Percentiles rank a stretch among this genome's conserved stretches.
phyloP scores from a whole-genome alignment of 2,888 invertebrate genomes.

The Microctonus hyperodae region DNA sequence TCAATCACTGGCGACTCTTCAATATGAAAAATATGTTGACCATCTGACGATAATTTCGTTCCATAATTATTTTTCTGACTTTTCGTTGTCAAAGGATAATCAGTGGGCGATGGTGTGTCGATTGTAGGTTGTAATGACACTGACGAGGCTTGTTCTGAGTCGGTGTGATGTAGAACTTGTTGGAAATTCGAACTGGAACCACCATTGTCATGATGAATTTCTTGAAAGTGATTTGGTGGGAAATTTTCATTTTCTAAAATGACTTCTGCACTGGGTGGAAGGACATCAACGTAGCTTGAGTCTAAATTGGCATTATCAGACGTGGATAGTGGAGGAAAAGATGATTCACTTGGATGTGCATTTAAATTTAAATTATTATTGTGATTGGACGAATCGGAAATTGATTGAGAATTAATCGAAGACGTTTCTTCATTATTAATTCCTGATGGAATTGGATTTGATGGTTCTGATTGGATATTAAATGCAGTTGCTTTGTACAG shows the following conservation, averaged over 20 bases:
- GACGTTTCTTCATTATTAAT: constrained; percentile 4
- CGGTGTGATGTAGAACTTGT: constrained; percentile 28
- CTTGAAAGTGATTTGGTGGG: constrained; percentile 17
- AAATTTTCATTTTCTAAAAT: constrained; percentile 27
- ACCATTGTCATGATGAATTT: constrained; percentile 24
- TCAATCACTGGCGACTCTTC: constrained; percentile 76
- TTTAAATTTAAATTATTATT: not conserved
- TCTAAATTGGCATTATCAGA: constrained; percentile 14
- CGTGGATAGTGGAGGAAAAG: not conserved
- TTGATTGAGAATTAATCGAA: not conserved
- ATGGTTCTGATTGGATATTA: constrained; percentile 26
- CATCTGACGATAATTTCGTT: constrained; percentile 36
- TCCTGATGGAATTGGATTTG: constrained; percentile 13
- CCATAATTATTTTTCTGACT: constrained; percentile 23
- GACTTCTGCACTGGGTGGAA: constrained; percentile 48
- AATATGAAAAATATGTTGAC: constrained; percentile 65
- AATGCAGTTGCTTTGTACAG: constrained; percentile 66
- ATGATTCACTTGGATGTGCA: constrained; percentile 4
- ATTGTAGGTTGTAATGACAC: not conserved
- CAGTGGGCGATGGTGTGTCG: not conserved
- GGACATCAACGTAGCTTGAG: constrained; percentile 42
- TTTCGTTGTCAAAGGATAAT: not conserved
- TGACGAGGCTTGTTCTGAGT: constrained; percentile 22
- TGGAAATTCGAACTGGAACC: constrained; percentile 23
- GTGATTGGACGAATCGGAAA: too few species aligned